phyloP scores from a whole-genome alignment of 2,113 vertebrate species.

The Trachemys scripta region DNA sequence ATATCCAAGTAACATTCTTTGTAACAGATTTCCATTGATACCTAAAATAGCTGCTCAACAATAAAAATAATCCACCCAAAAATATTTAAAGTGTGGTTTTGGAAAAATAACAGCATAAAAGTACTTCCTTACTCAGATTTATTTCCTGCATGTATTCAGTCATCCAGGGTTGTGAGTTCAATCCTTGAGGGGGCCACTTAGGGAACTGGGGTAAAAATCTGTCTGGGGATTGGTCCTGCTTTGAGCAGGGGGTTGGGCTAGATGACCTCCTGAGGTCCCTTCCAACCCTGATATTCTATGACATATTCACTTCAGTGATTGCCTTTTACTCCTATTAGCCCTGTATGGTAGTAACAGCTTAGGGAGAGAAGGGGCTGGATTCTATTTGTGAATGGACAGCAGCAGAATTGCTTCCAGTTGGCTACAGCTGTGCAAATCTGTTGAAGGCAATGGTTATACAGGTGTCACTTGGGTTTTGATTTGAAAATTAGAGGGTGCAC shows the following conservation, averaged over 20 bases:
- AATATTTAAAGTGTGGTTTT: background rate
- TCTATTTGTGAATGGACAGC: background rate
- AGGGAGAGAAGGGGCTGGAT: background rate
- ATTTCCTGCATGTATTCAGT: background rate
- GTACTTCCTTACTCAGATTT: background rate
- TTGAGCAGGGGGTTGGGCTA: too few relatives aligned
- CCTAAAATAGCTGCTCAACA: background rate
- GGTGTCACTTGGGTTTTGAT: background rate
- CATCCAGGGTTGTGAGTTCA: background rate
- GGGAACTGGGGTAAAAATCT: too few relatives aligned
- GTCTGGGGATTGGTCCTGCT: too few relatives aligned
- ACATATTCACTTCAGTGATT: background rate
- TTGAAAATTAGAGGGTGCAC: background rate
- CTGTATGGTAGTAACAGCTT: background rate
- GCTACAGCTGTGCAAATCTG: background rate
- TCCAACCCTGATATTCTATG: too few relatives aligned
- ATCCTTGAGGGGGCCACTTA: too few relatives aligned
- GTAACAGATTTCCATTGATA: fast-evolving
- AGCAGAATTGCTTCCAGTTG: background rate
- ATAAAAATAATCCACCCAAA: background rate
- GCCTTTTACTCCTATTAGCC: background rate
- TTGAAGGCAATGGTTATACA: background rate
- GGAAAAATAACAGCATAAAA: background rate
- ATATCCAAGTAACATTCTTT: background rate
- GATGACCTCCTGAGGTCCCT: too few relatives aligned